Base-by-base conservation (phyloP, 2,113 vertebrate species). In the Calypte anna region DNA sequence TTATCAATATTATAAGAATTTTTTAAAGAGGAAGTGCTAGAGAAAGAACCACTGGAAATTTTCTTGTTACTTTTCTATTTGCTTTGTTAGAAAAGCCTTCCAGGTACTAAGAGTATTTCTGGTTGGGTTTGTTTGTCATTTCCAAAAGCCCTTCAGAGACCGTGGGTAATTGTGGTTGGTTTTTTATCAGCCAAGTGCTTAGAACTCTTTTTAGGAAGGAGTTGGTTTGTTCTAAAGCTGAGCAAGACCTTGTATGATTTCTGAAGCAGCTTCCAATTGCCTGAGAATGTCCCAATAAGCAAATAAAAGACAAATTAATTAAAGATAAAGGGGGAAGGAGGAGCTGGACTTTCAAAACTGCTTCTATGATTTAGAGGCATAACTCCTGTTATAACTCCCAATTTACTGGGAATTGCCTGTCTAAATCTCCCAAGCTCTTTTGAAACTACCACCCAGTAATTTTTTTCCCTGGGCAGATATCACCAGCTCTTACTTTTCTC, bases 261-360 rank as follows among this genome's bases (percentile, higher is more conserved):
- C 67, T 57, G 25, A 94, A 76, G 58, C 53, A 46, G 82, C 63
- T 87, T 94, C 70, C 92, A 46, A 66, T 77, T 68, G 76, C 73
- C 30, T 36, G 22, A 46, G 61, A 90, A 82, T 75, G 90, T 91
- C 88, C 91, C 76, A 88, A 77, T 88, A 91, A 88, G 50, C 33
- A 96, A 91, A 94, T 54, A 48, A 91, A 95, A 96, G 88, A 95
- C 62, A 94, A 95, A 96, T 86, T 19, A 96, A 91, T 93, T 95
- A 95, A 86, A 90, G 55, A 78, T 61, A 88, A 90, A 91, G 50
- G n/a, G 22, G 27, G 44, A 81, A 95, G 90, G 82, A 90, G 90
- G 90, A 83, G 85, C 87, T 88, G 59, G 44, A 67, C 91, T 90
- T 96, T 95, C 46, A 61, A 90, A 96, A 88, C 64, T 55, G 82